Evolutionary conservation across 2,113 vertebrate genomes (phyloP), one percentile per base, ranked within the genome.

Genomic region (Mastomys coucha): DNA sequence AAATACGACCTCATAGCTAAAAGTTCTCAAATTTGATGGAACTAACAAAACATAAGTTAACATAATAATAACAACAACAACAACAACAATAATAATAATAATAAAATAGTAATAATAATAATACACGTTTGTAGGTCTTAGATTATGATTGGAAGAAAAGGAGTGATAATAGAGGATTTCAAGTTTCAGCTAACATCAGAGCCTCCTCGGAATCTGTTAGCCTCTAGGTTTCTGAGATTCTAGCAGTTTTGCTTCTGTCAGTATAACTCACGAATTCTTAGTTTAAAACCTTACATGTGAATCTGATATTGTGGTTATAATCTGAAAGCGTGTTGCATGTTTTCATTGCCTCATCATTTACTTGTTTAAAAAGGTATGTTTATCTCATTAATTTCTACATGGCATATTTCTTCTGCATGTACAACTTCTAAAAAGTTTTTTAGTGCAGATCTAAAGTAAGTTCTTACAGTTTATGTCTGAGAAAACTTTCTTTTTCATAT

Each of bases 1-100:
- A 89, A 65, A 45, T 7, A 7, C 20, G 86, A 31, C 63, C 0
- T 85, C 88, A 58, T 88, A 13, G 16, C 70, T 56, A 49, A 77
- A 90, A 56, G 67, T 17, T 94, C 33, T n/a, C 45, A 91, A 53
- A 86, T 97, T 80, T 92, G 80, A 6, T 95, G 16, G 19, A 91
- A 88, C 20, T 92, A 91, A 84, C 85, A 84, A 6, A 80, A 45
- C 69, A 12, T 93, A 90, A 94, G 24, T 94, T 97, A 95, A 84
- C 88, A 39, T 78, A 24, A 28, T 45, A 56, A 45, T 76, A 81
- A 39, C 72, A 76, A n/a, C n/a, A n/a, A n/a, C n/a, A n/a, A n/a
- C n/a, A n/a, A n/a, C n/a, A n/a, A n/a, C n/a, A n/a, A 51, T 45
- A n/a, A 58, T 75, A 88, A 45, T 70, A 76, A 45, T 76, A 80